Base-by-base conservation (phyloP, 2,797 vertebrate genomes). In the Dendrocincla tyrannina region DNA sequence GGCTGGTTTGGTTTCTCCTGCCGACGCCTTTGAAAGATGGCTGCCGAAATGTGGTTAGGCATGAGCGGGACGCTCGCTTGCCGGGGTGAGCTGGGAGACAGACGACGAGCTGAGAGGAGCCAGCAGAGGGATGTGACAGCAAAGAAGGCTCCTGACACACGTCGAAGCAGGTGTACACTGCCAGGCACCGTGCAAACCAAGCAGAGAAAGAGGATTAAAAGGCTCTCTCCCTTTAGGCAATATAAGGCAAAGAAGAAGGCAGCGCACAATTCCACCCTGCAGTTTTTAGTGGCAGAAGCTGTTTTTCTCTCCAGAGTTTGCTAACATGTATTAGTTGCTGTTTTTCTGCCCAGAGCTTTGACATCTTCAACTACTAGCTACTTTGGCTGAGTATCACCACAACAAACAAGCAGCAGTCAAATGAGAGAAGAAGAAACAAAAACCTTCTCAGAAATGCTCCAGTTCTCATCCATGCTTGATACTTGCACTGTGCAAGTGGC, bases 321-420 rank as follows among this genome's bases (percentile, higher is more conserved):
- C 76, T 89, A 91, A 66, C 59, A 0, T 66, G 7, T 73, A 84
- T 86, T 63, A 67, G 89, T 74, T 92, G 85, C 69, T 80, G 23
- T 73, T 90, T 93, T 96, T 55, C 95, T 90, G 83, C 77, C 89
- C 80, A 76, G 73, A 95, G 83, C 82, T 92, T 92, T 86, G 89
- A 86, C 70, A 30, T 62, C 9, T 35, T 85, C 84, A 88, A 8
- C 79, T 70, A 67, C 83, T 73, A 86, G 62, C 32, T 82, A 13
- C 63, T 69, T 91, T 86, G 59, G 56, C 56, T 35, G 78, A 18
- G 53, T 47, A 80, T 89, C 74, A 58, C 73, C 41, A 39, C 79
- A n/a, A n/a, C 49, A 68, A 91, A 53, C 33, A 42, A 67, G 67
- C 41, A 53, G 49, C 41, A 58, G 68, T 74, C 78, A 69, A 67